Base-by-base conservation (phyloP, 2,113 vertebrate species). In the Cynocephalus volans region DNA sequence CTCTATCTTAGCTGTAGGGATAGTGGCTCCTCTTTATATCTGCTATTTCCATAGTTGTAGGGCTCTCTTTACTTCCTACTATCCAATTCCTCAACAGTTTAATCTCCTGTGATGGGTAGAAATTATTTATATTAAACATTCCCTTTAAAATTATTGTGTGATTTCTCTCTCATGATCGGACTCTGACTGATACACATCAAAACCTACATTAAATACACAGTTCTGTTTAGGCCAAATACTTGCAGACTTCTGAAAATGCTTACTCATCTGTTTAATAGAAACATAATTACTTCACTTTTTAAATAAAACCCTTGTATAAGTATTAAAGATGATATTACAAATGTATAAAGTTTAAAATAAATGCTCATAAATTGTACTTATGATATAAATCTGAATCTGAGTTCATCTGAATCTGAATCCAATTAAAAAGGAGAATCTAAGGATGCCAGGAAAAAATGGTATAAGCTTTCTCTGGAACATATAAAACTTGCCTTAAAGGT, bases 1-100 rank as follows among this genome's bases (percentile, higher is more conserved):
- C 9, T 58, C 6, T n/a, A 21, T 73, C 26, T 80, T n/a, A 52
- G 1, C 26, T 36, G 2, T 18, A 67, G 0, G 0, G 9, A 5
- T 62, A 65, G 3, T 48, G 41, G 36, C 33, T 67, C 4, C 1
- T 81, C 15, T 65, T 69, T 36, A 58, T 45, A 62, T 14, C 50
- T 73, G 3, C 41, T 31, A 4, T 54, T 86, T 41, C 28, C 64
- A 36, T 62, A 15, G 14, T 24, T 82, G 41, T 52, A 14, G n/a
- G 69, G 7, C 50, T 67, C 9, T 81, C 9, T 70, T 70, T 50
- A 50, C 13, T 28, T 70, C 24, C 69, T 75, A 50, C 13, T 48
- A 23, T 58, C 8, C 2, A 88, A 9, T 56, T 62, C 3, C 10
- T 81, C 56, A 69, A 2, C 8, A 69, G 4, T 13, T 82, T 50